Base-by-base conservation (phyloP, 2,797 vertebrate species). In the Anas bahamensis region DNA sequence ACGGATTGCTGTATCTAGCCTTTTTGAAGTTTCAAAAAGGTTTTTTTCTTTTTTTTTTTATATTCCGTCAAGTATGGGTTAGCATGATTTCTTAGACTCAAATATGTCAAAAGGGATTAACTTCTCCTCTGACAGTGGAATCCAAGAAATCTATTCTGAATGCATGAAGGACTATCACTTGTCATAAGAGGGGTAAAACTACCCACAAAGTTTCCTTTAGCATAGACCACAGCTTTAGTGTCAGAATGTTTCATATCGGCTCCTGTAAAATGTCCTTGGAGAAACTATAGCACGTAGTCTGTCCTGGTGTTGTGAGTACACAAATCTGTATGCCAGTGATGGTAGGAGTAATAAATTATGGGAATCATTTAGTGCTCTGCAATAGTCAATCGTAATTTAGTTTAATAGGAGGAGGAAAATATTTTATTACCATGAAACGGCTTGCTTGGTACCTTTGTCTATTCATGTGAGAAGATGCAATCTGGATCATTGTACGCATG, bases 1-100 rank as follows among this genome's bases (percentile, higher is more conserved):
- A 16, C 4, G 29, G 14, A 7, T n/a, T 24, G 26, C 3, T 44
- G 4, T 28, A 44, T 39, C 1, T 1, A 83, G 19, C 4, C 31
- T 33, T 68, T 53, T 22, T 21, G 21, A 76, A 52, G 6, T 7
- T 14, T 66, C 24, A 65, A 14, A 73, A 64, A 2, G 4, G 5
- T 41, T 44, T 10, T 61, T 26, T 9, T 17, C 14, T 22, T 39
- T 41, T 44, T 10, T 35, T 41, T 37, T 50, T 10, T 61, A 66
- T 3, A 5, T 41, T 71, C 10, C 26, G 69, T 13, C 5, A 69
- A 42, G 5, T 4, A 10, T 10, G 11, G 5, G 17, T 55, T 81
- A 83, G 17, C 7, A 35, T 23, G 14, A 35, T n/a, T 72, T 69
- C 33, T 69, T 77, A 68, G 28, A 29, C 56, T 73, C 24, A 64